Percentiles rank a stretch among this genome's conserved stretches.
phyloP scores from a whole-genome alignment of 2,797 vertebrate species.

The Gallirallus australis region DNA sequence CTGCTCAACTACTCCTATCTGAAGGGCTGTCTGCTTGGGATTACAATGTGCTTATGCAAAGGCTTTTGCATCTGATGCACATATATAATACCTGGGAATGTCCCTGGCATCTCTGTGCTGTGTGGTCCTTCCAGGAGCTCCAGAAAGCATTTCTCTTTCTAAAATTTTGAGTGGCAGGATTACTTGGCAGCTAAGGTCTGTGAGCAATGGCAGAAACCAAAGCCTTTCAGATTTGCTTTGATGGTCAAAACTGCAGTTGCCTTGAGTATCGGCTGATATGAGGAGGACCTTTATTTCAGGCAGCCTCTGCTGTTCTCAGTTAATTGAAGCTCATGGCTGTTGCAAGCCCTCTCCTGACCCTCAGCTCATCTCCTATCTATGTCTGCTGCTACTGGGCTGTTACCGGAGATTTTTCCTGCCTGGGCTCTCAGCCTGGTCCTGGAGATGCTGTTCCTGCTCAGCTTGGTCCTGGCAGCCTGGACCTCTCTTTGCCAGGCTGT shows the following conservation, averaged over 20 bases:
- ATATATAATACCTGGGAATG: not conserved
- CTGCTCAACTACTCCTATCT: not conserved
- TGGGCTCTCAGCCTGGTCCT: conserved; percentile 50
- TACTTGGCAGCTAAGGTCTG: not conserved
- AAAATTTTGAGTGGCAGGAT: not conserved
- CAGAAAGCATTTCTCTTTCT: not conserved
- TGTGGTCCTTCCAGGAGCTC: not conserved
- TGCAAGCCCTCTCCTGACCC: conserved; percentile 11
- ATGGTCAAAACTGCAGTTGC: conserved; percentile 35
- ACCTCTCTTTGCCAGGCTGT: not conserved
- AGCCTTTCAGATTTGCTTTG: conserved; percentile 22
- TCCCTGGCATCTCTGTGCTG: not conserved
- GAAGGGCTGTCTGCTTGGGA: not conserved
- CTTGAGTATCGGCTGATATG: conserved; percentile 30
- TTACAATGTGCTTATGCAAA: not conserved
- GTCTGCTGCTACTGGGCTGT: not conserved
- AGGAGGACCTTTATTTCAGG: conserved; percentile 38
- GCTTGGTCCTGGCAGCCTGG: conserved; percentile 8
- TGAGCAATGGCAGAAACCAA: not conserved
- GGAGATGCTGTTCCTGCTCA: conserved; percentile 37
- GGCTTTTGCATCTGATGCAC: not conserved
- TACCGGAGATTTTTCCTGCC: conserved; percentile 3
- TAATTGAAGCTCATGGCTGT: not conserved
- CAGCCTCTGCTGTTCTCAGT: conserved; percentile 5
- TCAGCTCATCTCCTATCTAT: not conserved